Evolutionary conservation across 1,140 invertebrate genomes (phyloP).

Genomic region (Aricia agestis): DNA sequence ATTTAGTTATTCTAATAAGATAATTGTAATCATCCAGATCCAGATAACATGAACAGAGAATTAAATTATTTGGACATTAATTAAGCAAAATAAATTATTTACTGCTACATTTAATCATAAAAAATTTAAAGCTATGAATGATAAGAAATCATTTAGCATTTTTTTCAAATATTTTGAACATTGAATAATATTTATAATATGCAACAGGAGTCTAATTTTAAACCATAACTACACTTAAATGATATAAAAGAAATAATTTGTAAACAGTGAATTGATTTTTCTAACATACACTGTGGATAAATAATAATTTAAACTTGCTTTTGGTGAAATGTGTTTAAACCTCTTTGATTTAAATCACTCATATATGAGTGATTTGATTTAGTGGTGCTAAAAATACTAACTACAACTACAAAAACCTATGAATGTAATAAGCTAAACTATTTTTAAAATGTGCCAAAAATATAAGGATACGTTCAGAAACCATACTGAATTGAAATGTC

Average conservation of each 20-base stretch:
- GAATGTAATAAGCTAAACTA: conserved; percentile 30
- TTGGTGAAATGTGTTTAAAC: no score
- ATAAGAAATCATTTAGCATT: no score
- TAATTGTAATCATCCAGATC: not conserved
- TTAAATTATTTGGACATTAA: not conserved
- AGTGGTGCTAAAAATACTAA: conserved; percentile 3
- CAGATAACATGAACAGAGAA: no score
- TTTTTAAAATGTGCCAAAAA: conserved; percentile 37
- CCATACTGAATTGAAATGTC: conserved; percentile 32
- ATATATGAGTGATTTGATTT: no score
- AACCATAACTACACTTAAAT: not conserved
- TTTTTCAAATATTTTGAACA: no score
- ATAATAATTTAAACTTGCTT: no score
- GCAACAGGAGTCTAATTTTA: not conserved
- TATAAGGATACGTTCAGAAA: conserved; percentile 73
- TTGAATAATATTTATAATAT: no score
- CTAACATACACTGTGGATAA: no score
- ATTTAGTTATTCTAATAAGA: not conserved
- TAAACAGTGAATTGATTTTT: not conserved
- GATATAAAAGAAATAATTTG: not conserved
- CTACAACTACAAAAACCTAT: conserved; percentile 25
- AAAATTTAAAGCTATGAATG: no score
- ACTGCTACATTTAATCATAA: not conserved
- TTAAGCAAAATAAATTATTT: not conserved
- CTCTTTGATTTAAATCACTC: no score